A percentile compares a stretch with the other conserved stretches of the same genome.
phyloP scores from a whole-genome alignment of 1,140 invertebrate species.

The Batillaria attramentaria region DNA sequence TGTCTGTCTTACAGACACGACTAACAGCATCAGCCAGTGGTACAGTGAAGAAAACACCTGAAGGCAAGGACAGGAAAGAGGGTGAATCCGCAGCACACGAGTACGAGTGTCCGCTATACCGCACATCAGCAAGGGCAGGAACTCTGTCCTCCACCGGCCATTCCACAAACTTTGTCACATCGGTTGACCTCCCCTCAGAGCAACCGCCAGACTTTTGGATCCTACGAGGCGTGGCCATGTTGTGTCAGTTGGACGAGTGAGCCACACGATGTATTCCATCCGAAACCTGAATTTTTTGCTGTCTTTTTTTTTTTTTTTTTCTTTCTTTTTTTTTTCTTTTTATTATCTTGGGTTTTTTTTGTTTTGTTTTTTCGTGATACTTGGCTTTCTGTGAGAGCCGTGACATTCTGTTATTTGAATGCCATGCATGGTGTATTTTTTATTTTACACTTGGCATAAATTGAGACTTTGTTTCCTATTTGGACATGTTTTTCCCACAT shows the following conservation, averaged over 20 bases:
- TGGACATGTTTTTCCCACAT: no score
- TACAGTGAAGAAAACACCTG: neutral
- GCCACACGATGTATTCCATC: no score
- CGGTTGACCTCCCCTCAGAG: conserved; percentile 63
- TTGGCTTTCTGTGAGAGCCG: no score
- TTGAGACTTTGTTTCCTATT: no score
- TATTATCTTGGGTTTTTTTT: no score
- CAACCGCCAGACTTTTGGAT: conserved; percentile 65
- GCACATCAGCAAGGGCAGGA: conserved; percentile 85
- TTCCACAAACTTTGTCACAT: conserved; percentile 87
- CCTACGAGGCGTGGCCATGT: conserved; percentile 65
- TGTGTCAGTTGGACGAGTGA: conserved; percentile 68
- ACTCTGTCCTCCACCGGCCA: conserved; percentile 87
- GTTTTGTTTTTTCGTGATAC: no score
- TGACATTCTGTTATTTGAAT: no score
- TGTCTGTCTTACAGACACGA: neutral
- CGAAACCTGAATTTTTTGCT: no score
- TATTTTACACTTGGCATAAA: no score
- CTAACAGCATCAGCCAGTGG: neutral
- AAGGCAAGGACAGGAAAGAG: neutral
- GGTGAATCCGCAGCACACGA: neutral
- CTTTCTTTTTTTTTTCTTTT: no score
- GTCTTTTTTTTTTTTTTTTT: no score
- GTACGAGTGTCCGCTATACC: conserved; percentile 86
- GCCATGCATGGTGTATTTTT: no score